phyloP scores from a whole-genome alignment of 2,113 vertebrate genomes.

The Hydrochoerus hydrochaeris region DNA sequence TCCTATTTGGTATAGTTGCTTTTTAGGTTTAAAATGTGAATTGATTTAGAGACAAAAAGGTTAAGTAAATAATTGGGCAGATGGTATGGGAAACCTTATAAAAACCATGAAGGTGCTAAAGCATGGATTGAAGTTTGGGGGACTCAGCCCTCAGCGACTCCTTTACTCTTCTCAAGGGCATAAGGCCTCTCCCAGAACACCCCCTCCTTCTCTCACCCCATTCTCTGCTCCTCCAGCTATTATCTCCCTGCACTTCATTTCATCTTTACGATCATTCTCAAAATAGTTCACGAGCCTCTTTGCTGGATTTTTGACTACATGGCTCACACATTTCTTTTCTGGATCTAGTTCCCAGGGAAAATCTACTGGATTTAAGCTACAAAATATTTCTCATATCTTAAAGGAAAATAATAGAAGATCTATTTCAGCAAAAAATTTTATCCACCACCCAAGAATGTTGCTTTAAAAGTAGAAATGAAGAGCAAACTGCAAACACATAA shows the following conservation, averaged over 20 bases:
- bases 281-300: constrained; percentile 12
- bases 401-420: not conserved
- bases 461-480: not conserved
- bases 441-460: not conserved
- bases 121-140: not conserved
- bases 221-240: not conserved
- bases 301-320: not conserved
- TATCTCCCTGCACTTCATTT: not conserved
- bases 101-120: not conserved
- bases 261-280: not conserved
- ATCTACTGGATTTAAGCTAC: constrained; percentile 20
- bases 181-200: not conserved
- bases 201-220: rapidly evolving
- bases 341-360: not conserved
- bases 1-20: not conserved
- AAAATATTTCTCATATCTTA: constrained; percentile 49
- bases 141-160: rapidly evolving
- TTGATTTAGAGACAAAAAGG: not conserved
- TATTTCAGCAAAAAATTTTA: not conserved
- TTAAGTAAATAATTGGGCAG: constrained; percentile 16
- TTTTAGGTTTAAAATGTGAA: constrained; percentile 28
- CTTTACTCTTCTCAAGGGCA: not conserved
- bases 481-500: not conserved
- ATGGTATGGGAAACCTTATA: not conserved
- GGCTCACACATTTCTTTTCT: constrained; percentile 11